phyloP scores from a whole-genome alignment of 1,140 invertebrate species.

The Drosophila tristis region DNA sequence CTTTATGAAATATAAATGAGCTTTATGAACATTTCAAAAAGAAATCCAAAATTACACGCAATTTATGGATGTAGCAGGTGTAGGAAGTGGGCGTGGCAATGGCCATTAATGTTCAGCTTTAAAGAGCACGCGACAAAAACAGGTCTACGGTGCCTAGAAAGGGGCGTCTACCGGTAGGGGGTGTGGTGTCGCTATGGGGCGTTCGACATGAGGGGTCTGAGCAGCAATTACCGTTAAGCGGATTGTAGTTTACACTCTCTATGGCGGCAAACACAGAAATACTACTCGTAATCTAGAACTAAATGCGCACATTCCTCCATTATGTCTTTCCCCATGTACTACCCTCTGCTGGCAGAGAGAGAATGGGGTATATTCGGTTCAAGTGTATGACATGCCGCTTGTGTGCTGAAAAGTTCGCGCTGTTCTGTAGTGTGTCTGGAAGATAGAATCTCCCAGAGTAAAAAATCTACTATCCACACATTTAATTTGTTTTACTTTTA shows the following conservation, averaged over 20 bases:
- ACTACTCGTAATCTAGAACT: conserved; percentile 53
- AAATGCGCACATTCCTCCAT: conserved; percentile 52
- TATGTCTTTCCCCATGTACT: conserved; percentile 19
- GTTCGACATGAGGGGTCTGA: neutral
- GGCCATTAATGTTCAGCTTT: conserved; percentile 40
- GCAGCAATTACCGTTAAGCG: conserved; percentile 72
- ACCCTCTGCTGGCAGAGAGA: no score
- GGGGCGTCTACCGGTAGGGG: neutral
- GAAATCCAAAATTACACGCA: conserved; percentile 67
- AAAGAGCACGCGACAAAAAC: conserved; percentile 56
- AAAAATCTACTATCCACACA: no score
- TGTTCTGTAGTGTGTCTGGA: no score
- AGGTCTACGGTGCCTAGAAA: neutral
- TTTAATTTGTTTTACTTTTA: no score
- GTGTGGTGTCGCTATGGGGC: neutral
- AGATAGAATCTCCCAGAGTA: no score
- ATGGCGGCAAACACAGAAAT: conserved; percentile 15
- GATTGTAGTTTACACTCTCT: conserved; percentile 67
- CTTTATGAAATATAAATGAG: conserved; percentile 79
- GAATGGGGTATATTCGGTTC: conserved; percentile 4
- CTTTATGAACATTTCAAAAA: conserved; percentile 49
- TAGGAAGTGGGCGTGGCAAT: conserved; percentile 45
- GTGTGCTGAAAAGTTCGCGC: no score
- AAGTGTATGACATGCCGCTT: no score
- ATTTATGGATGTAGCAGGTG: conserved; percentile 49